Conservation (phyloP, 2,113 vertebrate genomes). For the Ochotona princeps region DNA sequence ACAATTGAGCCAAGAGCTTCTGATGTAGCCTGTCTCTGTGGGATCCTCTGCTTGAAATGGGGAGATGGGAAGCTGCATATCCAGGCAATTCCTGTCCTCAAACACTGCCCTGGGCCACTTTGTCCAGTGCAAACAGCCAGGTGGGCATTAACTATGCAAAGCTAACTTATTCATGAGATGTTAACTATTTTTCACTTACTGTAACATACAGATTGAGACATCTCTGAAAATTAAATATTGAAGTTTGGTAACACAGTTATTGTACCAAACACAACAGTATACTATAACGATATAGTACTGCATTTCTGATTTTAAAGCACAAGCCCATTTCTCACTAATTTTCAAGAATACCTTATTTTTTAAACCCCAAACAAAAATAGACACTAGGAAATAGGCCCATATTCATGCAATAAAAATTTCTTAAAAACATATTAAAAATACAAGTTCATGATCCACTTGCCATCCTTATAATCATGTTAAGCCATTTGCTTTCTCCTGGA, state of each 20-base stretch:
- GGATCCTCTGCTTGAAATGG: rapidly evolving
- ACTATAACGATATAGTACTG: neutral
- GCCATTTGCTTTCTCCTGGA: slow-evolving; percentile 27
- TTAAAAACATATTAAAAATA: neutral
- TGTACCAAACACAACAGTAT: neutral
- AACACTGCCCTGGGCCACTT: neutral
- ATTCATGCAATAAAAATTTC: neutral
- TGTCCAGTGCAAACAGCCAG: neutral
- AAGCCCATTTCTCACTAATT: neutral
- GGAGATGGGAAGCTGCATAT: neutral
- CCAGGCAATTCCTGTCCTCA: neutral
- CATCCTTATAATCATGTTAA: neutral
- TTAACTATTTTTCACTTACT: neutral
- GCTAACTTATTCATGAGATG: neutral
- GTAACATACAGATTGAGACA: neutral
- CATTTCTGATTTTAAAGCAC: slow-evolving; percentile 25
- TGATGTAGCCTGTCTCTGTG: neutral
- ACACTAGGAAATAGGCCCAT: neutral
- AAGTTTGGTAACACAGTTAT: neutral
- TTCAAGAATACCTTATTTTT: slow-evolving; percentile 8
- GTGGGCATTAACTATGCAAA: neutral
- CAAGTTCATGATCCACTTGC: neutral
- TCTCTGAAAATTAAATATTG: neutral
- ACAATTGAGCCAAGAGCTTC: neutral
- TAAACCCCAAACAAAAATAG: slow-evolving; percentile 3